Conservation (phyloP, 2,888 invertebrate species). For the Aphidius colemani region DNA sequence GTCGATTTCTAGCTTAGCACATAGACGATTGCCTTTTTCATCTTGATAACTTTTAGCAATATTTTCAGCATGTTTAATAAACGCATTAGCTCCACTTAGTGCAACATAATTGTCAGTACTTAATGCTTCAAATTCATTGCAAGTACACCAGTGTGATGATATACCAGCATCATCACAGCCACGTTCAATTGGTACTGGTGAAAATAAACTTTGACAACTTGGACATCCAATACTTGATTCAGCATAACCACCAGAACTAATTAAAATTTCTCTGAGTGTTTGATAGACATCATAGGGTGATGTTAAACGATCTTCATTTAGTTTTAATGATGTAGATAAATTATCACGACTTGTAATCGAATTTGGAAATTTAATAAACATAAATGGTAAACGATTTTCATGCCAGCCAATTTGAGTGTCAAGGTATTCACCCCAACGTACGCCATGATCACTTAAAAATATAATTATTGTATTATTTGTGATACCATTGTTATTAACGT, state of each 20-base stretch:
- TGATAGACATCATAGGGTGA: slow-evolving; percentile 78
- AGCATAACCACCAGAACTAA: slow-evolving; percentile 61
- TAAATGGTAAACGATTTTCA: slow-evolving; percentile 77
- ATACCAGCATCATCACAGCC: slow-evolving; percentile 73
- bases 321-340: slow-evolving; percentile 64
- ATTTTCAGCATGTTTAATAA: slow-evolving; percentile 57
- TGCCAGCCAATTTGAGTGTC: slow-evolving; percentile 74
- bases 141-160: slow-evolving; percentile 78
- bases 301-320: slow-evolving; percentile 71
- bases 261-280: slow-evolving; percentile 70
- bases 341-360: slow-evolving; percentile 65
- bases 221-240: slow-evolving; percentile 65
- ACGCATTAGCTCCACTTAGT: slow-evolving; percentile 62
- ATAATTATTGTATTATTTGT: slow-evolving; percentile 71
- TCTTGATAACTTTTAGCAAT: slow-evolving; percentile 48
- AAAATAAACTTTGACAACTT: slow-evolving; percentile 70
- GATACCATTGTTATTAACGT: slow-evolving; percentile 66
- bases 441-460: slow-evolving; percentile 80
- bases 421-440: slow-evolving; percentile 75
- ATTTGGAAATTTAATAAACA: slow-evolving; percentile 72
- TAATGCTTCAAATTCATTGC: slow-evolving; percentile 66
- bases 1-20: slow-evolving; percentile 64
- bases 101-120: slow-evolving; percentile 62
- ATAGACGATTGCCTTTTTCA: slow-evolving; percentile 54
- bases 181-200: slow-evolving; percentile 65